Conservation (phyloP, 2,888 invertebrate species). For the Meganola albula region DNA sequence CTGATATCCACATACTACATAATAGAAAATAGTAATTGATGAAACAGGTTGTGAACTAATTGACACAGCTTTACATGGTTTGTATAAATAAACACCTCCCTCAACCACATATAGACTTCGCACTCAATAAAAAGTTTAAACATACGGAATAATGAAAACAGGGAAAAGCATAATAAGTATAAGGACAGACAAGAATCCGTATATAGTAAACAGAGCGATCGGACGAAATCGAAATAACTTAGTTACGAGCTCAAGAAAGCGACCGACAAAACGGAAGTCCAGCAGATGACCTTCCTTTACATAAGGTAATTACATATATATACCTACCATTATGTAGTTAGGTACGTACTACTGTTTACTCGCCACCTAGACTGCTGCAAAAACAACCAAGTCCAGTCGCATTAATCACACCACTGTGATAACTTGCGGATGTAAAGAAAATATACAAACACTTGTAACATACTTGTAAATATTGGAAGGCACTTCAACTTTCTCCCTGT, state of each 20-base stretch:
- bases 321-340: too few relatives aligned
- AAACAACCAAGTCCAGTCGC: slow-evolving; percentile 27
- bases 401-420: slow-evolving; percentile 27
- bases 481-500: slow-evolving; percentile 65
- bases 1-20: too few relatives aligned
- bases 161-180: slow-evolving; percentile 26
- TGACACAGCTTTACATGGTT: slow-evolving; percentile 18
- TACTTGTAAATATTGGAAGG: slow-evolving; percentile 58
- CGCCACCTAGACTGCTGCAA: slow-evolving; percentile 23
- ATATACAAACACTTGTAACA: slow-evolving; percentile 38
- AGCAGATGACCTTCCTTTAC: slow-evolving; percentile 37
- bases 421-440: slow-evolving; percentile 37
- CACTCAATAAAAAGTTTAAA: slow-evolving; percentile 20
- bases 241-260: slow-evolving; percentile 41
- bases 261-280: slow-evolving; percentile 38
- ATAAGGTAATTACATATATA: slow-evolving; percentile 28
- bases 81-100: slow-evolving; percentile 17
- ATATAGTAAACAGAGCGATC: slow-evolving; percentile 28
- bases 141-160: slow-evolving; percentile 20
- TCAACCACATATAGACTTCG: slow-evolving; percentile 11
- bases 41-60: too few relatives aligned
- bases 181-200: slow-evolving; percentile 26
- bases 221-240: slow-evolving; percentile 36
- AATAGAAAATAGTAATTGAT: too few relatives aligned
- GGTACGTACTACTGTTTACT: too few relatives aligned